Percentiles rank a stretch among this genome's conserved stretches.
These are phyloP conservation scores for Alectura lathami DNA, from an alignment of 2,113 vertebrate species.

Conservation along the genomic window DNA sequence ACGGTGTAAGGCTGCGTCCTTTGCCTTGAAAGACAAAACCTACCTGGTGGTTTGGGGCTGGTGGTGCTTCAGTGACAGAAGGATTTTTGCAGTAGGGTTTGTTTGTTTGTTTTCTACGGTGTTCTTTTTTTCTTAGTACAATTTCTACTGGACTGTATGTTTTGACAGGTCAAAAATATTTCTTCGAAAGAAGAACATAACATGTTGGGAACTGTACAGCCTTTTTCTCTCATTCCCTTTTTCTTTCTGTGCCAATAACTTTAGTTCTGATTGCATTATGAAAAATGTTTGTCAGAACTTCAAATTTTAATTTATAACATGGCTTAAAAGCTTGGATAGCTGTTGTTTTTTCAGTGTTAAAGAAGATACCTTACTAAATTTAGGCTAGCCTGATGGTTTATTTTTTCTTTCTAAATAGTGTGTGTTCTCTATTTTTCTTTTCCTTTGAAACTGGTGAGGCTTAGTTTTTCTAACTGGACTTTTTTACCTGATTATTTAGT, in stretches of 20 bases:
- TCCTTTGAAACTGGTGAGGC: constrained; percentile 44
- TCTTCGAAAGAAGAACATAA: constrained; percentile 41
- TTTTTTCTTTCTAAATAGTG: constrained; percentile 4
- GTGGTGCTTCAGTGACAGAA: constrained; percentile 17
- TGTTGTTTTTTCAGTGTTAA: constrained; percentile 50
- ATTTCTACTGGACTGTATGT: constrained; percentile 60
- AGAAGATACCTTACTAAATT: constrained; percentile 41
- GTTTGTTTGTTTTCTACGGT: background rate
- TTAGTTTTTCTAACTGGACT: constrained; percentile 58
- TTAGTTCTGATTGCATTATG: constrained; percentile 62
- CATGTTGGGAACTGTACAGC: constrained; percentile 62
- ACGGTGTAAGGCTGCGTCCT: background rate
- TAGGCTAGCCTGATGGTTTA: constrained; percentile 27
- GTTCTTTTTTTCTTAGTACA: constrained; percentile 5
- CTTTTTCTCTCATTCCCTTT: constrained; percentile 52
- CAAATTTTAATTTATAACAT: constrained; percentile 32
- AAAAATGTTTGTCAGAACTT: constrained; percentile 35
- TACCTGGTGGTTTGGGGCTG: constrained; percentile 19
- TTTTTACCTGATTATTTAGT: constrained; percentile 67
- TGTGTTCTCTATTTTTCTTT: constrained; percentile 48
- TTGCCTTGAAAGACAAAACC: constrained; percentile 32
- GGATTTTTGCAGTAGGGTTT: background rate
- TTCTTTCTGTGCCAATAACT: constrained; percentile 74
- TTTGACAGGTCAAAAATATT: constrained; percentile 65
- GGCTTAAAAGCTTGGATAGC: constrained; percentile 42